Evolutionary conservation across 2,113 vertebrate genomes (phyloP), one percentile per base, ranked within the genome.

Genomic region (Seriola aureovittata): DNA sequence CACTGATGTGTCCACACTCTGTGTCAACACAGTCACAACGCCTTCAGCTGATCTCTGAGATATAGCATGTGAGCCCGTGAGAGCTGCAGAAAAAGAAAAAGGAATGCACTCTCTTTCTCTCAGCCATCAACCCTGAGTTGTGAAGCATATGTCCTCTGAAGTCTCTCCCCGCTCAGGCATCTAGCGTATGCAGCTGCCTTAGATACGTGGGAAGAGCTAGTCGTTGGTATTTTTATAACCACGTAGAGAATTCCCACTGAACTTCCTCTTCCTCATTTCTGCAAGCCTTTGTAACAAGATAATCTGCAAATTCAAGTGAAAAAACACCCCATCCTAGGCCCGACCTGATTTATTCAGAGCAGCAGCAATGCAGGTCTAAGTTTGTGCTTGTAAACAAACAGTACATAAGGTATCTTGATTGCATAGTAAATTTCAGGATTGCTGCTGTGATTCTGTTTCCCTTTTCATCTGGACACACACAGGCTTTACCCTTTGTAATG

Each of bases 181-280:
- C 57, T 1, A 60, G 60, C 13, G 12, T 16, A 80, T 50, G 67
- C 89, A 89, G 83, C 85, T 79, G 79, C 75, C 67, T 82, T 34
- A 8, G 23, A 64, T 25, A 58, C 2, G n/a, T 67, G 62, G 60
- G 78, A 75, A 69, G 58, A 68, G 74, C 82, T 55, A 16, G 71
- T 69, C 8, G 6, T 32, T 77, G 66, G 82, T 88, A 84, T 88
- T 90, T 91, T 86, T 81, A 80, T 63, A 87, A 80, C 82, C 17
- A 42, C 8, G 11, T 74, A 52, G 77, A 82, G 62, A 86, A 87
- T 83, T 79, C 73, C 72, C 66, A 66, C 63, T 85, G 77, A 91
- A 85, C 71, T 69, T 79, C 69, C 77, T 72, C 55, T 78, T 72
- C 55, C 81, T 76, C 54, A 1, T 38, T 64, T 82, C 68, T 72